Evolutionary conservation across 2,113 vertebrate species (phyloP), one percentile per base, ranked within the genome.

Genomic region (Cariama cristata): DNA sequence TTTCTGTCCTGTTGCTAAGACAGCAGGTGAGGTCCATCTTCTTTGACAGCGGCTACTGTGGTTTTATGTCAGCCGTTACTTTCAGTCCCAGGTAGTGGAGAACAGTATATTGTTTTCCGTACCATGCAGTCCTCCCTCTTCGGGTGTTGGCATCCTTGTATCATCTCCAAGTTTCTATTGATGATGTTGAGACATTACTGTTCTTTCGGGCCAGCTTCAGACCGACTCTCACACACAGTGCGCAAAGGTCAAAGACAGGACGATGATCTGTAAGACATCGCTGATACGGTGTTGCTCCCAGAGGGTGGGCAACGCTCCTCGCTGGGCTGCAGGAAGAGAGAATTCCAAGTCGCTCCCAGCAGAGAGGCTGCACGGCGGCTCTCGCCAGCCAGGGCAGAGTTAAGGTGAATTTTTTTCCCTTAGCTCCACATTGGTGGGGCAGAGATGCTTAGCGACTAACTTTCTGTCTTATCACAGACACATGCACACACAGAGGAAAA

Each of bases 231-330:
- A 38, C 38, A 38, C 38, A 38, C 38, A 8, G 38, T 38, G 38
- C 38, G 64, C 66, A 72, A 66, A 87, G 63, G 64, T 69, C 2
- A 1, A 73, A 95, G 45, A 58, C 47, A 68, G 28, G 62, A 79
- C 33, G 63, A 82, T 50, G 4, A 67, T 28, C 7, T 20, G 1
- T 62, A 62, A 67, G 38, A 38, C 76, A 47, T 58, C 28, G 33
- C 64, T 87, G 64, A 44, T 66, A 27, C 0, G 0, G 32, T 26
- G 22, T 13, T 81, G 9, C 15, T 90, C 30, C 10, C 59, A 62
- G 73, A 80, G 53, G 18, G 30, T 69, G n/a, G 11, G 38, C 35
- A 63, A 0, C 0, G 1, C 32, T 79, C 47, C 77, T 89, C 1
- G 3, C 30, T 49, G 40, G n/a, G 45, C 53, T 93, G 16, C 63